Evolutionary conservation across 2,113 vertebrate genomes (phyloP), one percentile per base, ranked within the genome.

Genomic region (Apeltes quadracus): DNA sequence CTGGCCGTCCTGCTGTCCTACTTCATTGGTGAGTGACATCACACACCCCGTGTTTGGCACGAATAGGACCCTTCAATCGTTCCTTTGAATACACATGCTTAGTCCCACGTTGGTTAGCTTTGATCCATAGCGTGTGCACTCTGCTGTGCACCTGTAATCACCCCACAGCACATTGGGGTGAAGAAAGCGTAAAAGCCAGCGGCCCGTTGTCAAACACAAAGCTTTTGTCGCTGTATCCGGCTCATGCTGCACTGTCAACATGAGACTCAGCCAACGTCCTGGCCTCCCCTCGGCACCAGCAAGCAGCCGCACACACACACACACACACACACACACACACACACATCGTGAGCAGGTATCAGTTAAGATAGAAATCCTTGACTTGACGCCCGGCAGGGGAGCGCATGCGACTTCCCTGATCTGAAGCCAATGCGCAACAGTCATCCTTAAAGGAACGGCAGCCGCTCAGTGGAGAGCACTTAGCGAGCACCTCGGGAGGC

Each of bases 1-100:
- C 91, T 99, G 90, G 97, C 98, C 76, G 94, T 99, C 48, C 90
- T 99, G 62, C 93, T 99, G 78, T 98, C 97, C 0, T 99, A 99
- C 92, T 99, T 99, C 92, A 97, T 99, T 62, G 97, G 98, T 99
- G 92, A 95, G 95, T 81, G 11, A 58, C 32, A 55, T 23, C 16
- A 27, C 8, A 5, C 46, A 27, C 9, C 44, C n/a, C 27, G 38
- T 58, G 1, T 48, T 58, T 55, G 66, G 76, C 61, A 38, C 29
- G 56, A 55, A 18, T 63, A 20, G 41, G 34, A 27, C 54, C 15
- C 46, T 22, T 50, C 54, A 65, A 70, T 75, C n/a, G 64, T 23
- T 10, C 55, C n/a, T 29, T 12, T 27, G 22, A 53, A 22, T 50
- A 43, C 43, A 58, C 1, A 23, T 32, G 27, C 38, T 50, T 29